phyloP scores from a whole-genome alignment of 1,140 invertebrate species.

The Atta cephalotes region DNA sequence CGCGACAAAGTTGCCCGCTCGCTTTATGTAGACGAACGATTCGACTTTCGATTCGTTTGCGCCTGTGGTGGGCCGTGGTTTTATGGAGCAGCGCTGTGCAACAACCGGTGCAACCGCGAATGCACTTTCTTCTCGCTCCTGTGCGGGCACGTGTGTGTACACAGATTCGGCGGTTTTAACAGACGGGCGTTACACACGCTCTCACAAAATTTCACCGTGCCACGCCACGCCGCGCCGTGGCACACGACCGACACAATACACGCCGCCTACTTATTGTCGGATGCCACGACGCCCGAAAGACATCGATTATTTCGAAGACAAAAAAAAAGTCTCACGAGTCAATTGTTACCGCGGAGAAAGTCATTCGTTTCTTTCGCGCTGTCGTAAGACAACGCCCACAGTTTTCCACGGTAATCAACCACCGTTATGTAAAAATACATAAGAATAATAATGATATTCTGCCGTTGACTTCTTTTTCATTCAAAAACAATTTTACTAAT shows the following conservation, averaged over 20 bases:
- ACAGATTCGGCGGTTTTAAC: conserved; percentile 71
- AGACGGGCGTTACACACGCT: conserved; percentile 68
- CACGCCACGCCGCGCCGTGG: conserved; percentile 2
- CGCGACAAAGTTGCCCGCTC: conserved; percentile 45
- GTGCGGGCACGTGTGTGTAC: conserved; percentile 65
- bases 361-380: conserved; percentile 26
- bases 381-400: conserved; percentile 41
- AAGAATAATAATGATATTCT: conserved; percentile 30
- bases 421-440: conserved; percentile 49
- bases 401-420: conserved; percentile 31
- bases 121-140: conserved; percentile 72
- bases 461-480: conserved; percentile 1
- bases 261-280: conserved; percentile 38
- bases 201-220: conserved; percentile 75
- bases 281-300: conserved; percentile 47
- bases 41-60: conserved; percentile 74
- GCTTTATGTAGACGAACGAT: conserved; percentile 44
- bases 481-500: background rate
- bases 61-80: conserved; percentile 69
- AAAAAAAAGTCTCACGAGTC: conserved; percentile 20
- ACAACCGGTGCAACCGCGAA: conserved; percentile 75
- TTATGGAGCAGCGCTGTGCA: conserved; percentile 76
- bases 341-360: conserved; percentile 69
- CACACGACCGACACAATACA: conserved; percentile 41
- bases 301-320: conserved; percentile 69